Conservation (phyloP, 2,888 invertebrate species). For the Pseudococcus jackbeardsleyi region DNA sequence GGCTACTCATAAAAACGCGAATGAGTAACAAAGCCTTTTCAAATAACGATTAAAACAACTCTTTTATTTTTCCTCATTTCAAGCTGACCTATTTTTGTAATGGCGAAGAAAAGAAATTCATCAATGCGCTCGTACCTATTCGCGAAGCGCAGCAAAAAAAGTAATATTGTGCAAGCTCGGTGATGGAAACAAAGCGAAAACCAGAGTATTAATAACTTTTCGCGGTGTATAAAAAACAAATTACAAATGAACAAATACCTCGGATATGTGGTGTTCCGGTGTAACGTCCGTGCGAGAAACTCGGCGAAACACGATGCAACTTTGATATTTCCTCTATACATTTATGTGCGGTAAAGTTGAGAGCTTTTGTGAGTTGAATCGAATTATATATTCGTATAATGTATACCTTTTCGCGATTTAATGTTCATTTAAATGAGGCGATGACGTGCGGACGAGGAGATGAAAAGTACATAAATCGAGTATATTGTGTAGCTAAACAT, state of each 20-base stretch:
- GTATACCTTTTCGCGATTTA: not conserved
- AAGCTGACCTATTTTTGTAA: constrained; percentile 53
- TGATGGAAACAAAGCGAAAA: constrained; percentile 32
- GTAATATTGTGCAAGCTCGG: constrained; percentile 37
- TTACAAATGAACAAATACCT: constrained; percentile 38
- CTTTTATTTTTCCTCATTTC: constrained; percentile 49
- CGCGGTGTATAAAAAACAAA: constrained; percentile 42
- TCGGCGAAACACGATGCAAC: not conserved
- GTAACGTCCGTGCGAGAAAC: constrained; percentile 9
- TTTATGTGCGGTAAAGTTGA: not conserved
- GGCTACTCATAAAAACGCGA: constrained; percentile 27
- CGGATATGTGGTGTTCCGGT: constrained; percentile 32
- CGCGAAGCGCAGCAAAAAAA: constrained; percentile 2
- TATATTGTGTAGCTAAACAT: not conserved
- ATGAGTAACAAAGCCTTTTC: constrained; percentile 53
- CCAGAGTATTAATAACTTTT: constrained; percentile 41
- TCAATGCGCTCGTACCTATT: not conserved
- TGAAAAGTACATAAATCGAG: not conserved
- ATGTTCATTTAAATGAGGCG: not conserved
- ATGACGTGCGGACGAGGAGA: not conserved
- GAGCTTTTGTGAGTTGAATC: constrained; percentile 8
- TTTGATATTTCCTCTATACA: constrained; percentile 13
- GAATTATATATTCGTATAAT: not conserved
- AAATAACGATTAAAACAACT: constrained; percentile 55
- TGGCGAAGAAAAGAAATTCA: constrained; percentile 34